A percentile compares a stretch with the other conserved stretches of the same genome.
Evolutionary conservation across 1,140 invertebrate species (phyloP).

Genomic region (Zaprionus camerounensis): DNA sequence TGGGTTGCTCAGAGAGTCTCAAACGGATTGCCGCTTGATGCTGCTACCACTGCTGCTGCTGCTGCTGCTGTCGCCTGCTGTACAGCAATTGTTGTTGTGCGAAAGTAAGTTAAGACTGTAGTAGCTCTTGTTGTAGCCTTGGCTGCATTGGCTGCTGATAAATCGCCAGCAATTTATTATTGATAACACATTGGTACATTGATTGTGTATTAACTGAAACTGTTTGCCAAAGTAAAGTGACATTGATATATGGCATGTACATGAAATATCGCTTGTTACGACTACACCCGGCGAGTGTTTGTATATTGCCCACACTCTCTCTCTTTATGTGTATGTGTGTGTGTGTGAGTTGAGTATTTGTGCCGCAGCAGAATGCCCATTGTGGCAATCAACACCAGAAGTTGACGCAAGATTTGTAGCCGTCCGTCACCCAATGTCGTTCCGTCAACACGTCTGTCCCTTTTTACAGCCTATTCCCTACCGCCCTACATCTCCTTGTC

Average conservation of each 20-base stretch:
- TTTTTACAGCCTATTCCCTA: neutral
- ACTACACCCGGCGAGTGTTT: constrained; percentile 48
- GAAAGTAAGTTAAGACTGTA: constrained; percentile 72
- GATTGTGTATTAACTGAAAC: constrained; percentile 83
- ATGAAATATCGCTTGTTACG: constrained; percentile 80
- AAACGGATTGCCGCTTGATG: constrained; percentile 39
- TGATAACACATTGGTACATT: constrained; percentile 83
- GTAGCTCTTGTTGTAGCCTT: constrained; percentile 35
- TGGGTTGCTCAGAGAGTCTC: constrained; percentile 38
- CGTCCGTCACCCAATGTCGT: constrained; percentile 27
- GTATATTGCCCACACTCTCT: constrained; percentile 11
- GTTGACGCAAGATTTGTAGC: constrained; percentile 75
- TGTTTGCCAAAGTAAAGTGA: constrained; percentile 83
- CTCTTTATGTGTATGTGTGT: neutral
- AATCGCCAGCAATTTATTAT: constrained; percentile 82
- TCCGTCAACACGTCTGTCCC: constrained; percentile 19
- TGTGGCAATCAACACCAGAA: constrained; percentile 79
- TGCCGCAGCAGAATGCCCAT: constrained; percentile 56
- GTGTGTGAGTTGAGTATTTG: constrained; percentile 28
- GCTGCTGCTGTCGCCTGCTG: constrained; percentile 23
- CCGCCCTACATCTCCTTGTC: constrained; percentile 6
- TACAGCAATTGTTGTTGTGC: constrained; percentile 12
- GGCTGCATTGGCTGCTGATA: constrained; percentile 76
- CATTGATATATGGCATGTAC: constrained; percentile 82
- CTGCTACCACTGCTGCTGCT: constrained; percentile 25